phyloP scores from a whole-genome alignment of 1,140 invertebrate genomes.

The Periplaneta americana region DNA sequence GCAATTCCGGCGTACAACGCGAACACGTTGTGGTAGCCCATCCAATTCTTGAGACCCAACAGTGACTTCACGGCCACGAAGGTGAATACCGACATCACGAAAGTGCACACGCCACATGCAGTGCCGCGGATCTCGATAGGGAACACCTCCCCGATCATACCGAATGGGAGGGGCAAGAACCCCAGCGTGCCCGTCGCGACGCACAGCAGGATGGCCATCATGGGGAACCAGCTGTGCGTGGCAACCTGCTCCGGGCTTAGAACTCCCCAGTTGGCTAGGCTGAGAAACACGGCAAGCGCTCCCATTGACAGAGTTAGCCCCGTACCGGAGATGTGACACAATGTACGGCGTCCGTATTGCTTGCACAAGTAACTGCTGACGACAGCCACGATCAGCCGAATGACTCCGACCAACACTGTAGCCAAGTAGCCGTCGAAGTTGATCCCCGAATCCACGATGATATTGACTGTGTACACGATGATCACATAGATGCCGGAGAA shows the following conservation, averaged over 20 bases:
- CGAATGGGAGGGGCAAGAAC: constrained; percentile 61
- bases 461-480: constrained; percentile 65
- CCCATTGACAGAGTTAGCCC: constrained; percentile 56
- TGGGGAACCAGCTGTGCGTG: constrained; percentile 35
- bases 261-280: constrained; percentile 24
- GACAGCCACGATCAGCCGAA: constrained; percentile 43
- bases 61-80: constrained; percentile 71
- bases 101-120: constrained; percentile 57
- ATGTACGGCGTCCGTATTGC: constrained; percentile 48
- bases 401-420: constrained; percentile 52
- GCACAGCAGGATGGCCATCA: constrained; percentile 46
- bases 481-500: constrained; percentile 69
- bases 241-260: background rate
- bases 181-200: constrained; percentile 56
- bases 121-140: constrained; percentile 59
- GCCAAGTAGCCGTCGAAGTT: constrained; percentile 49
- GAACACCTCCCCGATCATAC: constrained; percentile 69
- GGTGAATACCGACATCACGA: constrained; percentile 60
- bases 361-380: constrained; percentile 46
- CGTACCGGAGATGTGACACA: constrained; percentile 50
- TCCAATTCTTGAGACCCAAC: constrained; percentile 44
- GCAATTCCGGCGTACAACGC: constrained; percentile 63
- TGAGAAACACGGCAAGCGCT: constrained; percentile 42
- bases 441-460: constrained; percentile 52
- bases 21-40: constrained; percentile 60